Conservation (phyloP, 2,888 invertebrate genomes). For the Cryptus viduatorius region DNA sequence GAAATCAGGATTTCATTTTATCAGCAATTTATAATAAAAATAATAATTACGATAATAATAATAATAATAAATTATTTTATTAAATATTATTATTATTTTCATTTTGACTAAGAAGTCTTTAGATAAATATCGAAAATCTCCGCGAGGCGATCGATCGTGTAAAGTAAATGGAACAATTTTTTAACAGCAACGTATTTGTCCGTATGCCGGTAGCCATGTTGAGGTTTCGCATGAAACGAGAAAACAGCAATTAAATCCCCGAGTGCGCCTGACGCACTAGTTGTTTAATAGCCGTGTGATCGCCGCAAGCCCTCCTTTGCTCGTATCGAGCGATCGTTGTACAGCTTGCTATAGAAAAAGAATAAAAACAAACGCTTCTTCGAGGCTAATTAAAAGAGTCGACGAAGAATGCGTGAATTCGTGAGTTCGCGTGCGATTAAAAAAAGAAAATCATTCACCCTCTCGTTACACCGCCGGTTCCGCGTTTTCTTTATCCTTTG, state of each 20-base stretch:
- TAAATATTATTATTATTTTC: too few species aligned
- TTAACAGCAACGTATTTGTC: neutral
- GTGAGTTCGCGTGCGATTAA: neutral
- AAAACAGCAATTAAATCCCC: conserved; percentile 24
- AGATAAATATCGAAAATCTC: neutral
- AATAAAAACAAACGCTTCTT: neutral
- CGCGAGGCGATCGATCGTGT: neutral
- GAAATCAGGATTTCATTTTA: too few species aligned
- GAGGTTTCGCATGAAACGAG: neutral
- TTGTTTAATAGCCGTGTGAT: conserved; percentile 35
- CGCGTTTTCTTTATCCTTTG: neutral
- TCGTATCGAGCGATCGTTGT: neutral
- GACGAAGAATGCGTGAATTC: neutral
- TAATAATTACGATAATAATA: too few species aligned
- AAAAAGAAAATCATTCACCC: neutral
- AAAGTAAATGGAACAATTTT: neutral
- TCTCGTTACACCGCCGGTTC: neutral
- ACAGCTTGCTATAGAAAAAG: neutral
- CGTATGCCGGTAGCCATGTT: neutral
- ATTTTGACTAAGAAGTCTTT: too few species aligned
- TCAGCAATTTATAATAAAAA: too few species aligned
- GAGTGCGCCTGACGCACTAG: neutral
- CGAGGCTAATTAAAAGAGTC: conserved; percentile 1
- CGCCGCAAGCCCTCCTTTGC: neutral
- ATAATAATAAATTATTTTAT: too few species aligned